Percentiles rank a stretch among this genome's conserved stretches.
phyloP scores from a whole-genome alignment of 2,888 invertebrate genomes.

The Pachydiplax longipennis region DNA sequence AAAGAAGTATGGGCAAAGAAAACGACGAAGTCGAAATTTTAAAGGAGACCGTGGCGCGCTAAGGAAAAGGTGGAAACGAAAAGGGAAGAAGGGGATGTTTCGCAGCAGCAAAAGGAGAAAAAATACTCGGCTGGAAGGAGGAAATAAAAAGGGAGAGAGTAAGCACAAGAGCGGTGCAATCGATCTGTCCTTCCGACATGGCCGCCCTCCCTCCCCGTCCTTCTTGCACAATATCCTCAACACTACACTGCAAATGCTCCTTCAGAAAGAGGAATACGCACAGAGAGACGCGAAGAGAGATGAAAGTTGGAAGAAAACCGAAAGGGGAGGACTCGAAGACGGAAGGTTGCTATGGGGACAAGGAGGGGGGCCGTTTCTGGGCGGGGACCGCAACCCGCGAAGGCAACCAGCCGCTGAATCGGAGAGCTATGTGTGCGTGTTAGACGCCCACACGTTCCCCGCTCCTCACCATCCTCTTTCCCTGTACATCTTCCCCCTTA shows the following conservation, averaged over 20 bases:
- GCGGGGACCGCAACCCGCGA: not conserved
- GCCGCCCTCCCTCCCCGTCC: not conserved
- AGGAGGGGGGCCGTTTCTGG: not conserved
- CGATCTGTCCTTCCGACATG: not conserved
- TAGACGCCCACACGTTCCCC: not conserved
- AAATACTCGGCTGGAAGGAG: not conserved
- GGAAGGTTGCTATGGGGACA: conserved; percentile 18
- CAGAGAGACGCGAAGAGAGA: not conserved
- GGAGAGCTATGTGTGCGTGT: not conserved
- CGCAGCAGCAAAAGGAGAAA: not conserved
- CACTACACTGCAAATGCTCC: not conserved
- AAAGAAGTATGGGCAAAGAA: not conserved
- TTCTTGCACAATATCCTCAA: not conserved
- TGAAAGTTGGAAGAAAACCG: not conserved
- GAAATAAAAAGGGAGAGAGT: not conserved
- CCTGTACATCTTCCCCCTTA: not conserved
- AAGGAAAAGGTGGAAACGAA: not conserved
- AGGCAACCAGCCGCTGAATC: not conserved
- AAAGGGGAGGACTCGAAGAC: not conserved
- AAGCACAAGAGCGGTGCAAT: not conserved
- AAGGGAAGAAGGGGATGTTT: too few species aligned
- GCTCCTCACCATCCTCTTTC: not conserved
- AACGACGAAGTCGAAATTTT: not conserved
- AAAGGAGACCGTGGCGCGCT: not conserved
- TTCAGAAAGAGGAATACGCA: not conserved